Evolutionary conservation across 2,113 vertebrate species (phyloP), one percentile per base, ranked within the genome.

Genomic region (Sus scrofa): DNA sequence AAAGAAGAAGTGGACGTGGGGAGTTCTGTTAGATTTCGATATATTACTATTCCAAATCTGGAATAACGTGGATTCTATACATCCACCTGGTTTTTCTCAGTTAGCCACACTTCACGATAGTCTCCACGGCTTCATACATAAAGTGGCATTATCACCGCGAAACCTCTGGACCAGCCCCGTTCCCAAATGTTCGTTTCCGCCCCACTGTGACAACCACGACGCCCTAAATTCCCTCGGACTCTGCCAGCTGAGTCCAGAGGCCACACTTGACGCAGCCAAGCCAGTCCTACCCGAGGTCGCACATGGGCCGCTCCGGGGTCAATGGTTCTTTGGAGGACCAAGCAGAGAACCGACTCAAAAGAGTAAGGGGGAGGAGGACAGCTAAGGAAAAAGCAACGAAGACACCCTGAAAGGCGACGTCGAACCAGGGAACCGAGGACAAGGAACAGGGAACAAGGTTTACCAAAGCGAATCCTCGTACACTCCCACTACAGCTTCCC

Each of bases 391-490:
- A 44, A 56, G 73, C 50, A 82, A 30, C 30, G 34, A 73, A 85
- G 86, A 91, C 84, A 84, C 75, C 65, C 13, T 70, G 90, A 94
- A 89, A 93, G 50, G 68, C 84, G 65, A 86, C 77, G 39, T 44
- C 56, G 3, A 62, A 78, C 56, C 67, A 26, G 52, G 73, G 34
- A 94, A 75, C 74, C 92, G 39, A 79, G 73, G 62, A 91, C 77
- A 96, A 96, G 77, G 30, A 85, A 65, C 67, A 84, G 85, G 62
- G 78, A 89, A 96, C 70, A 68, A 93, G 78, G 70, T 96, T 98
- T 97, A 97, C 97, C 97, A 71, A 97, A 54, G 85, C 88, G 96
- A 73, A n/a, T 50, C 91, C 32, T 82, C 16, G 63, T 85, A 84
- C 87, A 96, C 86, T 96, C 73, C 84, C 83, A 91, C 95, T 95